These are phyloP conservation scores for Oxystoma pomonae DNA, from an alignment of 2,888 invertebrate species.

Conservation along the genomic window DNA sequence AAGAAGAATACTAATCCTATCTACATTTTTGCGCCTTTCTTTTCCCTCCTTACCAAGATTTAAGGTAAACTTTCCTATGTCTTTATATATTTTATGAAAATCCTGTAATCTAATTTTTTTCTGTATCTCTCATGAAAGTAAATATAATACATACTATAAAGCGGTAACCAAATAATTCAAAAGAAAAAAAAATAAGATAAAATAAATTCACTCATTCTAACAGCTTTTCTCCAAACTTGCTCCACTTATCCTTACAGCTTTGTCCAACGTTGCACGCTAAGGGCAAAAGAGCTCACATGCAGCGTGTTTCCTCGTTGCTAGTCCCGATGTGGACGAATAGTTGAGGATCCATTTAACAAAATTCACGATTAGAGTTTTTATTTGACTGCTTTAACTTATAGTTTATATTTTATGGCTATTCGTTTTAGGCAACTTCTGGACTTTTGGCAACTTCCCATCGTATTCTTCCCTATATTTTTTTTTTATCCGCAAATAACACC, in stretches of 20 bases:
- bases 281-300: neutral
- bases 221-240: too few relatives aligned
- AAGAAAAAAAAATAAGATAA: neutral
- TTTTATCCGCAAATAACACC: neutral
- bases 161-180: neutral
- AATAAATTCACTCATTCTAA: neutral
- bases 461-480: neutral
- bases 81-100: neutral
- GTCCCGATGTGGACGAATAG: neutral
- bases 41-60: neutral
- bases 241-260: neutral
- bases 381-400: neutral
- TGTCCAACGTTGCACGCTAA: neutral
- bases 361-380: neutral
- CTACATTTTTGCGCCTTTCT: too few relatives aligned
- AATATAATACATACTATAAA: too few relatives aligned
- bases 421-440: neutral
- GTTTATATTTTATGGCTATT: neutral
- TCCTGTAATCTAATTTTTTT: neutral
- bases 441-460: neutral
- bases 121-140: neutral
- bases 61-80: neutral
- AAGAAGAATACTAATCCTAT: too few relatives aligned
- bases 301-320: neutral
- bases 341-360: neutral